Conservation (phyloP, 2,113 vertebrate genomes). For the Caretta caretta region DNA sequence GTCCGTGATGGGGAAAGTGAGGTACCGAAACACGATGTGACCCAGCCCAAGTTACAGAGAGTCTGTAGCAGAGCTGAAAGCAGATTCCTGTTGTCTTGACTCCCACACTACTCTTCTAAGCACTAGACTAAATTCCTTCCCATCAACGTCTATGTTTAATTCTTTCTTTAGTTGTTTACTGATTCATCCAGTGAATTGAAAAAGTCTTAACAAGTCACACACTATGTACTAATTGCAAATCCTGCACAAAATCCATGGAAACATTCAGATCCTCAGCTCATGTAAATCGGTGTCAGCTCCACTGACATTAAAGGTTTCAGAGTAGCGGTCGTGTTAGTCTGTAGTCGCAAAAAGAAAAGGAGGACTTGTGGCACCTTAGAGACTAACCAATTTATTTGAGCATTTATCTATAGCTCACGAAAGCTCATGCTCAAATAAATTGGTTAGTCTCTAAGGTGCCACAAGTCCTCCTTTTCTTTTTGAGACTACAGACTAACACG, state of each 20-base stretch:
- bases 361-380: too few relatives aligned
- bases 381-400: too few relatives aligned
- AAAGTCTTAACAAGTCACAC: not conserved
- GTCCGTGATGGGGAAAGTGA: not conserved
- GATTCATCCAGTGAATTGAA: constrained; percentile 46
- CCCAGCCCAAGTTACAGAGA: constrained; percentile 2
- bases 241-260: constrained; percentile 27
- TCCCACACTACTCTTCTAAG: not conserved
- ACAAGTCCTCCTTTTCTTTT: too few relatives aligned
- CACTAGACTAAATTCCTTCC: constrained; percentile 13
- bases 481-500: too few relatives aligned
- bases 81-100: not conserved
- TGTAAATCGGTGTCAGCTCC: not conserved
- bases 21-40: not conserved
- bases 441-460: too few relatives aligned
- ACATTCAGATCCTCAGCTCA: constrained; percentile 37
- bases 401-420: too few relatives aligned
- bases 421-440: too few relatives aligned
- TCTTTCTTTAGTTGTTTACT: constrained; percentile 59
- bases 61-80: not conserved
- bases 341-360: too few relatives aligned
- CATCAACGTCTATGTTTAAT: constrained; percentile 45
- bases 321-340: too few relatives aligned
- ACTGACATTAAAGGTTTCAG: constrained; percentile 4
- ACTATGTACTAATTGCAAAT: constrained; percentile 35